A percentile compares a stretch with the other conserved stretches of the same genome.
Evolutionary conservation across 2,113 vertebrate species (phyloP).

Genomic region (Sialia sialis): DNA sequence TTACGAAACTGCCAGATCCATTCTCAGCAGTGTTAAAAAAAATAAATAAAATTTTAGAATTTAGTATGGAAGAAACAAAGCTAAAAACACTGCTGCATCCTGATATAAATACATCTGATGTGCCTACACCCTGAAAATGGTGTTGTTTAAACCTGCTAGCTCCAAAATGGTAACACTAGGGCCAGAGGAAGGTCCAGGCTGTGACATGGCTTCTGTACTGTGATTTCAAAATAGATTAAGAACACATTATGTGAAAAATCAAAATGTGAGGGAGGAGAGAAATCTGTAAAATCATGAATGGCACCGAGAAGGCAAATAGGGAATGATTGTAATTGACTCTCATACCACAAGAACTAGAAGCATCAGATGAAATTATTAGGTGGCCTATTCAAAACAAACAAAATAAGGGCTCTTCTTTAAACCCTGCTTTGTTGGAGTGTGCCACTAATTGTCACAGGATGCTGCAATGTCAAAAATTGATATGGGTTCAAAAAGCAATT

Average conservation of each 20-base stretch:
- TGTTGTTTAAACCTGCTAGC: background rate
- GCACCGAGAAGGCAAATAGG: background rate
- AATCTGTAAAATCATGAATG: conserved; percentile 18
- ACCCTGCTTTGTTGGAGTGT: conserved; percentile 4
- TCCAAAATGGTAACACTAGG: background rate
- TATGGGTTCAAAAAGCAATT: conserved; percentile 51
- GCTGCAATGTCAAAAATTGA: conserved; percentile 53
- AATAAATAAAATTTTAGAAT: background rate
- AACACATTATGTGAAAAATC: background rate
- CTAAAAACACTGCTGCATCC: background rate
- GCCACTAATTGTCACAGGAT: conserved; percentile 56
- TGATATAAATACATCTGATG: background rate
- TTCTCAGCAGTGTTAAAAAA: background rate
- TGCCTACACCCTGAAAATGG: background rate
- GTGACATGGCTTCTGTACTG: background rate
- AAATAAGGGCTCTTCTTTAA: conserved; percentile 47
- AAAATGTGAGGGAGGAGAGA: background rate
- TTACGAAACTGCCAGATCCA: background rate
- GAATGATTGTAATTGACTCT: conserved; percentile 59
- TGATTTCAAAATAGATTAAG: background rate
- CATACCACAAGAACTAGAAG: background rate
- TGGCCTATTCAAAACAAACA: conserved; percentile 52
- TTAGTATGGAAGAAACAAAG: background rate
- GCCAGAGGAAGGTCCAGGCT: background rate
- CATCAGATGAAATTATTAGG: conserved; percentile 41